These are phyloP conservation scores for Zosterops borbonicus DNA, from an alignment of 2,113 vertebrate genomes.

Conservation along the genomic window DNA sequence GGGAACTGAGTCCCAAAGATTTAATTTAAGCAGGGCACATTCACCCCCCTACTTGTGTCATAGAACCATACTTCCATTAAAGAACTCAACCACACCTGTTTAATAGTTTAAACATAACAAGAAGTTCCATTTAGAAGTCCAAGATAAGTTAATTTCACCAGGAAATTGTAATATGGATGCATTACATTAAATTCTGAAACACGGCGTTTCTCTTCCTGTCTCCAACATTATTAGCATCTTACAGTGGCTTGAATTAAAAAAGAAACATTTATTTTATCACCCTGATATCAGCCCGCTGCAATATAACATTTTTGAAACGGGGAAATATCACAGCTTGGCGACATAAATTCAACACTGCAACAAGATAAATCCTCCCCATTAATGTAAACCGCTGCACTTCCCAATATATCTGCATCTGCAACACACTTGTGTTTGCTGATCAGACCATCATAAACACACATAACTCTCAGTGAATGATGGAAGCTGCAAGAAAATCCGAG, in stretches of 20 bases:
- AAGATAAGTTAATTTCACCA: background rate
- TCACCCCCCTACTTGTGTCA: background rate
- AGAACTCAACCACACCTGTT: background rate
- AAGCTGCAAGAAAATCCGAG: background rate
- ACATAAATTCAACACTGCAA: constrained; percentile 50
- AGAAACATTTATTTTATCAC: constrained; percentile 56
- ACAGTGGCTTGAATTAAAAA: constrained; percentile 50
- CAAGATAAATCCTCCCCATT: constrained; percentile 62
- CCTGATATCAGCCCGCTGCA: constrained; percentile 20
- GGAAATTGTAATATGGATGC: background rate
- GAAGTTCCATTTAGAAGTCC: constrained; percentile 14
- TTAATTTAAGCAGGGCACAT: background rate
- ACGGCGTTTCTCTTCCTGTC: background rate
- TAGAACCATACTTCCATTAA: background rate
- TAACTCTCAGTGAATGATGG: constrained; percentile 55
- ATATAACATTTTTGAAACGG: constrained; percentile 54
- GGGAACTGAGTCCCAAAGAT: background rate
- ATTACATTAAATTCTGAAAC: constrained; percentile 15
- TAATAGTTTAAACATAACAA: background rate
- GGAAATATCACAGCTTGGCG: constrained; percentile 38
- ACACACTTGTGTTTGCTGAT: constrained; percentile 34
- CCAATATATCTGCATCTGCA: constrained; percentile 46
- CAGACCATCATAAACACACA: constrained; percentile 23
- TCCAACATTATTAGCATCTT: constrained; percentile 31
- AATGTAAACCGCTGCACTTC: constrained; percentile 43